Percentiles rank a stretch among this genome's conserved stretches.
These are phyloP conservation scores for Stenolophus ochropezus DNA, from an alignment of 2,888 invertebrate genomes.

Conservation along the genomic window DNA sequence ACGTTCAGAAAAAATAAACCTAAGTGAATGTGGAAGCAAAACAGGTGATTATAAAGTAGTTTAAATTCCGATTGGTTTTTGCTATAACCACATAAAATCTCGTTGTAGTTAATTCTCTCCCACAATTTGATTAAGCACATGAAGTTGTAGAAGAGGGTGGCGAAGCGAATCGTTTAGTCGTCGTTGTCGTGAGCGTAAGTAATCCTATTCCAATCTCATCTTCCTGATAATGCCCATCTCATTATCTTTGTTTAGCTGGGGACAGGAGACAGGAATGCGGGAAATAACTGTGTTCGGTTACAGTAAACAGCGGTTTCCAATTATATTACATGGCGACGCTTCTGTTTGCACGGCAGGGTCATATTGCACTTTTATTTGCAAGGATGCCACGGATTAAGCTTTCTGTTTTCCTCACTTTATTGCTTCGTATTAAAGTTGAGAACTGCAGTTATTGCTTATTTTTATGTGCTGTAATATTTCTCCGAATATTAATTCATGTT, in stretches of 20 bases:
- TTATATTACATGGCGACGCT: conserved; percentile 29
- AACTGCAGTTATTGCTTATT: neutral
- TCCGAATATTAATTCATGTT: neutral
- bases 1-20: neutral
- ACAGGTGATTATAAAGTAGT: neutral
- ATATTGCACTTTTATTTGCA: conserved; percentile 32
- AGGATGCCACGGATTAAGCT: neutral
- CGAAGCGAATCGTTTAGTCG: conserved; percentile 19
- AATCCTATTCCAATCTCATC: conserved; percentile 53
- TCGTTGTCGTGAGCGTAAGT: conserved; percentile 20
- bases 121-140: neutral
- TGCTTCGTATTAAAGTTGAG: neutral
- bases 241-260: conserved; percentile 39
- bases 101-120: neutral
- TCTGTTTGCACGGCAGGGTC: neutral
- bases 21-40: neutral
- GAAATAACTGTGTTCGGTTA: conserved; percentile 38
- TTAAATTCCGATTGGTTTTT: neutral
- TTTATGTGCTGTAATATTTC: neutral
- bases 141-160: neutral
- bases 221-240: conserved; percentile 45
- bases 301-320: conserved; percentile 45
- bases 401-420: neutral
- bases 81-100: neutral
- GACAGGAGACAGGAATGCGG: neutral